A percentile compares a stretch with the other conserved stretches of the same genome.
Conservation (phyloP, 2,797 vertebrate genomes). For the Tapera naevia region DNA sequence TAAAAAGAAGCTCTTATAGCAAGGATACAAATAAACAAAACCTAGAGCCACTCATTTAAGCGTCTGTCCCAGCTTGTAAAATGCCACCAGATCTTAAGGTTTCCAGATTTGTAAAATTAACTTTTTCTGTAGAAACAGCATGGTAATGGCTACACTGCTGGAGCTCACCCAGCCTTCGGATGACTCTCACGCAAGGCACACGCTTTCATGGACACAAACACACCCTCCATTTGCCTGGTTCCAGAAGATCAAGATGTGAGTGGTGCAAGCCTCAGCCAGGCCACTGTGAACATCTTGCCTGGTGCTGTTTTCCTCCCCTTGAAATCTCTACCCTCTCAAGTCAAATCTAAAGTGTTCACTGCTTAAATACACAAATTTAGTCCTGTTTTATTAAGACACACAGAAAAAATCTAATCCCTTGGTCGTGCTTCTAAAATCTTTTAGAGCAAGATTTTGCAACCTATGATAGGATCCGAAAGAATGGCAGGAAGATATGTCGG, state of each 20-base stretch:
- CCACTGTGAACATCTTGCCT: neutral
- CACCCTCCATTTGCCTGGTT: neutral
- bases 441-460: neutral
- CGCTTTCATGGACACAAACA: neutral
- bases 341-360: neutral
- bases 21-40: constrained; percentile 1
- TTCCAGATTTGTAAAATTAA: neutral
- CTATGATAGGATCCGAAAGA: too few species aligned
- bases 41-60: neutral
- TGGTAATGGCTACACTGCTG: neutral
- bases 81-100: neutral
- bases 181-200: neutral
- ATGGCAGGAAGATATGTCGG: too few species aligned
- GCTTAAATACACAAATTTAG: neutral
- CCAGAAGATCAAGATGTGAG: neutral
- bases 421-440: neutral
- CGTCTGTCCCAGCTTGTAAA: neutral
- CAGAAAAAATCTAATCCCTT: neutral
- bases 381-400: neutral
- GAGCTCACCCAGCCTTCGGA: neutral
- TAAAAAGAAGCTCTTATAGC: neutral
- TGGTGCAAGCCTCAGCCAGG: neutral
- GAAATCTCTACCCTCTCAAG: neutral
- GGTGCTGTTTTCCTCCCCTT: neutral
- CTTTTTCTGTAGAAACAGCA: neutral